Percentiles rank a stretch among this genome's conserved stretches.
Evolutionary conservation across 2,797 vertebrate genomes (phyloP).

Genomic region (Protosalanx chinensis): DNA sequence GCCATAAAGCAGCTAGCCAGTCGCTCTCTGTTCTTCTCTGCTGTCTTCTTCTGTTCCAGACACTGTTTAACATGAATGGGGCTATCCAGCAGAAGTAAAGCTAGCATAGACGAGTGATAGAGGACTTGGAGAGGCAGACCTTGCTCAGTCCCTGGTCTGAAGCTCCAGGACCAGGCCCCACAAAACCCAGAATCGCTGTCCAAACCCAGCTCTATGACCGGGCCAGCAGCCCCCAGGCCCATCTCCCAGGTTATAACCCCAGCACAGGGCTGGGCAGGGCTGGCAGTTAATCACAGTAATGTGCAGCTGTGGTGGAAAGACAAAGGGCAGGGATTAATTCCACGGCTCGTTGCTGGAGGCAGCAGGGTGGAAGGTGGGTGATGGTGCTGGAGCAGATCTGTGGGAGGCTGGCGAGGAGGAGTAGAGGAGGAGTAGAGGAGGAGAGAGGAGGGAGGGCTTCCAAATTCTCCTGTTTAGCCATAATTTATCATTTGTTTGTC

Average conservation of each 20-base stretch:
- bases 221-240: too few relatives aligned
- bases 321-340: constrained; percentile 19
- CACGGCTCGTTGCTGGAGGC: constrained; percentile 14
- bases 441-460: not conserved
- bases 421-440: not conserved
- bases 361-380: not conserved
- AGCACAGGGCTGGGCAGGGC: constrained; percentile 6
- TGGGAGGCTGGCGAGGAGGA: constrained; percentile 1
- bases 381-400: constrained; percentile 8
- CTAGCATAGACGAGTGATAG: constrained; percentile 27
- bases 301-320: constrained; percentile 33
- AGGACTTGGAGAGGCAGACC: constrained; percentile 27
- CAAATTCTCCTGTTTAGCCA: not conserved
- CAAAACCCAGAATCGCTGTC: constrained; percentile 8
- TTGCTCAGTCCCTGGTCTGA: not conserved
- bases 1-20: constrained; percentile 18
- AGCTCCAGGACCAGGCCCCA: too few relatives aligned
- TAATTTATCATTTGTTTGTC: not conserved
- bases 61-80: constrained; percentile 26
- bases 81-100: constrained; percentile 29
- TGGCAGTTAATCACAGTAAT: constrained; percentile 39
- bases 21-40: constrained; percentile 8
- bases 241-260: not conserved
- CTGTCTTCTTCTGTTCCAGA: constrained; percentile 6
- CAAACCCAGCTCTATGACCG: not conserved